Base-by-base conservation (phyloP, 2,888 invertebrate species). In the Cordilura impudica region DNA sequence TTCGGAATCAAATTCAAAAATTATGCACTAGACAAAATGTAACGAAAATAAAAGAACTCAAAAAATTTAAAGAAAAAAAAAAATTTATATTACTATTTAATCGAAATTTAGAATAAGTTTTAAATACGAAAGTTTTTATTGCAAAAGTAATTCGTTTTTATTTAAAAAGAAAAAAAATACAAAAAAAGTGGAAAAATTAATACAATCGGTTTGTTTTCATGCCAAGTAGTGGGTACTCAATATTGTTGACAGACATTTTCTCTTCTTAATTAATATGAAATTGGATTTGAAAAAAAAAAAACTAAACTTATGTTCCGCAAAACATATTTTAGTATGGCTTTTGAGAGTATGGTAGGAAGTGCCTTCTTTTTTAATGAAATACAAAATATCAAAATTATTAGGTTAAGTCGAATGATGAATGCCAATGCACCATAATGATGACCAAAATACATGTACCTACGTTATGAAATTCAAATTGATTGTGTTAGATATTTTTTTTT, bases 1-100 rank as follows among this genome's bases (percentile, higher is more conserved):
- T 88, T 88, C 85, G 87, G 87, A 88, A 88, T 87, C 83, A 86
- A 87, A 88, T 87, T 87, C 87, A 88, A 86, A 86, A 84, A 84
- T 78, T 80, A 84, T 39, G 54, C 66, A 56, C 67, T 79, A 79
- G 79, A 69, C 0, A 72, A 78, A 70, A 43, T 77, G 47, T 77
- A 77, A 72, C 65, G 60, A 77, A 70, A n/a, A 16, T 6, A 35
- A 39, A 43, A 47, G 58, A 26, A 56, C 16, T 12, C 58, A 45
- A 58, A 21, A 4, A 51, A 75, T 69, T 45, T 43, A 47, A 74
- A 70, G 76, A 63, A 1, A 29, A 61, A 18, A 51, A 39, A 51
- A 61, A 43, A 69, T 49, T 58, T 54, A 56, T 76, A 73, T 65
- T 51, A 70, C 58, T 74, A 71, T 63, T 67, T 39, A 69, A 69